Percentiles rank a stretch among this genome's conserved stretches.
Conservation (phyloP, 2,113 vertebrate species). For the Phasianus colchicus region DNA sequence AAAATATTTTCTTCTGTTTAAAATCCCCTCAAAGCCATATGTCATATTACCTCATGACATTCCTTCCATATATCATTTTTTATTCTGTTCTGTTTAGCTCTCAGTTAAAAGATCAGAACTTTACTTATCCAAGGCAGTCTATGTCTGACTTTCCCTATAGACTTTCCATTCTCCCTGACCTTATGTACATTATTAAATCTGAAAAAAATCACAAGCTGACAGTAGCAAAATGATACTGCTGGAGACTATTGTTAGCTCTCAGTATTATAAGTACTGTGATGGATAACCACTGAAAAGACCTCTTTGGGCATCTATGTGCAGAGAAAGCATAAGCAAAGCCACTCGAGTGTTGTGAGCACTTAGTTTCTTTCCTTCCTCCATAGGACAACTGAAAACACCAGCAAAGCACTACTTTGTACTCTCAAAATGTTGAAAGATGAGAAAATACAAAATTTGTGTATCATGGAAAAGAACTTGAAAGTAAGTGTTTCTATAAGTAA, state of each 20-base stretch:
- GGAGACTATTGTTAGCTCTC: background rate
- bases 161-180: background rate
- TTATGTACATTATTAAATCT: background rate
- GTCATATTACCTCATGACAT: accelerated
- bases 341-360: background rate
- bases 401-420: background rate
- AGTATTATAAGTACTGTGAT: background rate
- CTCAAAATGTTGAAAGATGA: background rate
- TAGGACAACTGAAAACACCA: background rate
- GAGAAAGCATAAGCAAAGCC: background rate
- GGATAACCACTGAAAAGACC: background rate
- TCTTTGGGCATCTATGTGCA: accelerated
- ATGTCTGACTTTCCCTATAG: background rate
- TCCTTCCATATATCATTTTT: background rate
- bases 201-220: background rate
- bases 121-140: background rate
- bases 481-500: background rate
- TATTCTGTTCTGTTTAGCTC: background rate
- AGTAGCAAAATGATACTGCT: background rate
- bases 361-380: background rate
- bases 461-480: accelerated
- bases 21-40: background rate
- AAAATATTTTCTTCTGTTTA: background rate
- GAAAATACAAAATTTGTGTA: background rate
- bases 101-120: background rate